These are phyloP conservation scores for Nebria brevicollis DNA, from an alignment of 2,888 invertebrate genomes.

Conservation along the genomic window DNA sequence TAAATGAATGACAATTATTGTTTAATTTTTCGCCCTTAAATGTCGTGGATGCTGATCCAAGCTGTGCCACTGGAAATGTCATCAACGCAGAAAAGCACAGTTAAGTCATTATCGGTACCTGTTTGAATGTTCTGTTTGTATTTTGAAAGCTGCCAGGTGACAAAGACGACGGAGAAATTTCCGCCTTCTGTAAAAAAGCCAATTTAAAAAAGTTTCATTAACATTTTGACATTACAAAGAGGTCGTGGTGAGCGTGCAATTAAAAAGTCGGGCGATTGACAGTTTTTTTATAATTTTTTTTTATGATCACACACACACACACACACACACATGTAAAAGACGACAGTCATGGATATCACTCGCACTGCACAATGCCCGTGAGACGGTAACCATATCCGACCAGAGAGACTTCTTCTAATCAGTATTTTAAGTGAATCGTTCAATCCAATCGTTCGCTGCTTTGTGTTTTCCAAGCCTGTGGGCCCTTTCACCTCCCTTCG, in stretches of 20 bases:
- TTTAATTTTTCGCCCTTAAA: too few relatives aligned
- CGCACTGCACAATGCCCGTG: neutral
- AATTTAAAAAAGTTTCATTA: neutral
- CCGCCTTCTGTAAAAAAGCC: too few relatives aligned
- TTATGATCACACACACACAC: neutral
- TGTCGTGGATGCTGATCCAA: too few relatives aligned
- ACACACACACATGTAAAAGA: neutral
- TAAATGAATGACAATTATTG: too few relatives aligned
- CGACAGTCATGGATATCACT: neutral
- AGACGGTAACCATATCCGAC: neutral
- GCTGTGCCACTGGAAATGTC: too few relatives aligned
- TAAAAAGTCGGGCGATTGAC: neutral
- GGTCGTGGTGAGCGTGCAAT: neutral
- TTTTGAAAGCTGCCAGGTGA: too few relatives aligned
- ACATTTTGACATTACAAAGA: neutral
- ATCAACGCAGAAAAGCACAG: too few relatives aligned
- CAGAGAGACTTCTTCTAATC: slow-evolving; percentile 34
- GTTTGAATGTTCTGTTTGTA: too few relatives aligned
- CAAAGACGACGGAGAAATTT: too few relatives aligned
- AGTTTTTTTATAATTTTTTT: too few relatives aligned
- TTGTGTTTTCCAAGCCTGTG: slow-evolving; percentile 36
- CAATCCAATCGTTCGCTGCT: slow-evolving; percentile 43
- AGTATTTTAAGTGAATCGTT: slow-evolving; percentile 47
- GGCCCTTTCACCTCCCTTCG: slow-evolving; percentile 9
- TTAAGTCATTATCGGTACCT: too few relatives aligned